Conservation (phyloP, 2,888 invertebrate species). For the Sphinx pinastri region DNA sequence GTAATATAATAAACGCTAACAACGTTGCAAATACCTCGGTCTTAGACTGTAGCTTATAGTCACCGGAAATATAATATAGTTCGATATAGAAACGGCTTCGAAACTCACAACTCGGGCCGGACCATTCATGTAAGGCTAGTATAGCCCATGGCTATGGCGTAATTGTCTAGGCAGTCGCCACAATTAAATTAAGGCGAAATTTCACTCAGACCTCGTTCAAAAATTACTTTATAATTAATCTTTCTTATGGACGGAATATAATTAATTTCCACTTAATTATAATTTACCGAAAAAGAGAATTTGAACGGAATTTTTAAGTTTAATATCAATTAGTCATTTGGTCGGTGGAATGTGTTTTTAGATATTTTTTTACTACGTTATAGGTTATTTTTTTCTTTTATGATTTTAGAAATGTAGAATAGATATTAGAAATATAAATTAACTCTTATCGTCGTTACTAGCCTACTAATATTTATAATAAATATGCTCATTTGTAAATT, state of each 20-base stretch:
- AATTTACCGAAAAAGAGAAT: neutral
- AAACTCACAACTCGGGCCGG: neutral
- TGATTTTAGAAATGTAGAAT: too few species aligned
- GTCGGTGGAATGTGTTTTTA: too few species aligned
- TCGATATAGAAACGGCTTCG: neutral
- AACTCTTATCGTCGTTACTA: too few species aligned
- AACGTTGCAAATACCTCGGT: neutral
- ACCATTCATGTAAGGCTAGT: neutral
- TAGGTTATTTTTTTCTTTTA: too few species aligned
- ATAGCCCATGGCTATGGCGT: neutral
- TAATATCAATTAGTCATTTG: too few species aligned
- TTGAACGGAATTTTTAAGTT: neutral
- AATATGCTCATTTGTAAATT: too few species aligned
- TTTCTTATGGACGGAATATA: slow-evolving; percentile 7
- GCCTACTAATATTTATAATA: too few species aligned
- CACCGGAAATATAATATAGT: neutral
- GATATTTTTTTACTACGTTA: too few species aligned
- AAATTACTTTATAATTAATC: slow-evolving; percentile 25
- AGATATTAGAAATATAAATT: too few species aligned
- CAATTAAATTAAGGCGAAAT: neutral
- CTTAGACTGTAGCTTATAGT: neutral
- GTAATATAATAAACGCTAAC: too few species aligned
- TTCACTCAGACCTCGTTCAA: neutral
- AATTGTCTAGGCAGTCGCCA: neutral
- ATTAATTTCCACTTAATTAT: slow-evolving; percentile 25